Evolutionary conservation across 2,888 invertebrate genomes (phyloP).

Genomic region (Ephialtes manifestator): DNA sequence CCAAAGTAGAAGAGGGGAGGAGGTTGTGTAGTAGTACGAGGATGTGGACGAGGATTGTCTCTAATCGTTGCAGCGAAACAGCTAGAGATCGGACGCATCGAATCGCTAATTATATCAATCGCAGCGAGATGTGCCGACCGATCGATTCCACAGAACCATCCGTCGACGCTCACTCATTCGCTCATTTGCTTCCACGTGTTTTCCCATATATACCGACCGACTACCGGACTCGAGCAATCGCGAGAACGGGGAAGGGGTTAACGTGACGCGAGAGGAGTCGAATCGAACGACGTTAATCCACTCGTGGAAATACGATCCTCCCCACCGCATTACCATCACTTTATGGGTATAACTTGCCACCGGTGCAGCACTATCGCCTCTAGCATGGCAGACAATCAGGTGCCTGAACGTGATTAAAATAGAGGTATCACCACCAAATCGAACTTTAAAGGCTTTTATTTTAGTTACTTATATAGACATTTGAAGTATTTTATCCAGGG

Average conservation of each 20-base stretch:
- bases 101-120: conserved; percentile 64
- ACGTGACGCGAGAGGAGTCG: conserved; percentile 55
- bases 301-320: conserved; percentile 49
- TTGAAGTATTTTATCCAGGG: too few species aligned
- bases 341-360: conserved; percentile 5
- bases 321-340: not conserved
- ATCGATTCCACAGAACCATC: conserved; percentile 36
- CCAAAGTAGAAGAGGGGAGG: not conserved
- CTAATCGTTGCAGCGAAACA: conserved; percentile 53
- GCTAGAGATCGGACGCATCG: conserved; percentile 47
- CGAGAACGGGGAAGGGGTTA: conserved; percentile 38
- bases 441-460: too few species aligned
- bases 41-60: conserved; percentile 48
- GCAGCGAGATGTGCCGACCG: conserved; percentile 43
- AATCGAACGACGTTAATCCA: conserved; percentile 59
- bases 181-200: conserved; percentile 50
- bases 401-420: not conserved
- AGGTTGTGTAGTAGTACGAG: conserved; percentile 2
- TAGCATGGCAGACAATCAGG: not conserved
- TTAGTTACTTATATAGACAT: too few species aligned
- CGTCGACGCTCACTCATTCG: conserved; percentile 51
- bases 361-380: conserved; percentile 8
- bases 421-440: not conserved
- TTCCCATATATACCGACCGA: conserved; percentile 19
- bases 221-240: conserved; percentile 40